These are phyloP conservation scores for Mastomys coucha DNA, from an alignment of 2,113 vertebrate species.

Conservation along the genomic window DNA sequence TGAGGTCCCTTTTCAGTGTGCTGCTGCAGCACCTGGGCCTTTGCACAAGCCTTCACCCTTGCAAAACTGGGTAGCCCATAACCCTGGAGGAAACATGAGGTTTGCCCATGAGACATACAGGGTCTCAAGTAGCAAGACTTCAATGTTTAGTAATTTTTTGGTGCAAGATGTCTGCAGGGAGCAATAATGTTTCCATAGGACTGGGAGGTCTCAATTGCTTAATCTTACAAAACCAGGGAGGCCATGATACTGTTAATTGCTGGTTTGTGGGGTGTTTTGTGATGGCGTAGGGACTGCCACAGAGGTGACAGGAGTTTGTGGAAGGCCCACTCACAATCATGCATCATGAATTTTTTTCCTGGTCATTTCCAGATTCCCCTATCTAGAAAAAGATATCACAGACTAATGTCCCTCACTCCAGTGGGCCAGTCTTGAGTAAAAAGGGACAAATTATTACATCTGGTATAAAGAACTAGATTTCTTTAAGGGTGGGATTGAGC, in stretches of 20 bases:
- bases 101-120: background rate
- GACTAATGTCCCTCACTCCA: background rate
- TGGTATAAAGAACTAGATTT: background rate
- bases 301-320: background rate
- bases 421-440: background rate
- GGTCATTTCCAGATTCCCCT: background rate
- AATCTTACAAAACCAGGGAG: background rate
- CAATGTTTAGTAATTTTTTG: background rate
- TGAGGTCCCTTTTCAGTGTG: too few relatives aligned
- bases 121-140: background rate
- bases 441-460: background rate
- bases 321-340: background rate
- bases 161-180: too few relatives aligned
- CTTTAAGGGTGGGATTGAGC: background rate
- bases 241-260: background rate
- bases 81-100: background rate
- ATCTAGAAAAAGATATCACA: background rate
- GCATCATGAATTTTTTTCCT: background rate
- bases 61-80: background rate
- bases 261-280: background rate
- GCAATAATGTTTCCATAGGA: accelerated
- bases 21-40: too few relatives aligned
- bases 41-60: too few relatives aligned
- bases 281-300: background rate
- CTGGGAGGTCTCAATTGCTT: background rate